A percentile compares a stretch with the other conserved stretches of the same genome.
phyloP scores from a whole-genome alignment of 2,113 vertebrate species.

The Alligator mississippiensis region DNA sequence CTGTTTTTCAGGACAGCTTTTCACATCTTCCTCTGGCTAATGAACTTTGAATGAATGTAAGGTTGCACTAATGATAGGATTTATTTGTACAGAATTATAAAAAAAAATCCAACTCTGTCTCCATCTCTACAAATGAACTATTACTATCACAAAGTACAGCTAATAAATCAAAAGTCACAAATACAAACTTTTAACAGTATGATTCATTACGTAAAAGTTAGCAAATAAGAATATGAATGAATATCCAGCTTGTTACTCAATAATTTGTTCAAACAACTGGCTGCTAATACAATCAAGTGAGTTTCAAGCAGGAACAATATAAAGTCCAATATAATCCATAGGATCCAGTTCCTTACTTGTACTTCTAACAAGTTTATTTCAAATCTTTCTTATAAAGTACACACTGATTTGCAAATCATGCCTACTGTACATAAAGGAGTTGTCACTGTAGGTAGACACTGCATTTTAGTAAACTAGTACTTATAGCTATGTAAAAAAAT shows the following conservation, averaged over 20 bases:
- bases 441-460: no score
- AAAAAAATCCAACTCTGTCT: not conserved
- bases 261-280: not conserved
- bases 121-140: not conserved
- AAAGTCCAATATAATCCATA: not conserved
- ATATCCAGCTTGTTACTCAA: not conserved
- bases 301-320: not conserved
- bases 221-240: not conserved
- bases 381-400: not conserved
- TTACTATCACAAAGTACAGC: not conserved
- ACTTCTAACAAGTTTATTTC: not conserved
- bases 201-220: not conserved
- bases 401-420: not conserved
- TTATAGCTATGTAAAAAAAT: not conserved
- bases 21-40: not conserved
- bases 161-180: not conserved
- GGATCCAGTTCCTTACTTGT: not conserved
- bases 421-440: rapidly evolving
- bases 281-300: not conserved
- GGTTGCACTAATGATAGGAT: not conserved
- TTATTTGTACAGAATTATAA: not conserved
- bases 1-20: not conserved
- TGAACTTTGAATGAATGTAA: not conserved
- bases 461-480: not conserved
- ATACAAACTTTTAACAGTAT: not conserved